Percentiles rank a stretch among this genome's conserved stretches.
Evolutionary conservation across 2,797 vertebrate genomes (phyloP).

Genomic region (Anolis apletophallus): DNA sequence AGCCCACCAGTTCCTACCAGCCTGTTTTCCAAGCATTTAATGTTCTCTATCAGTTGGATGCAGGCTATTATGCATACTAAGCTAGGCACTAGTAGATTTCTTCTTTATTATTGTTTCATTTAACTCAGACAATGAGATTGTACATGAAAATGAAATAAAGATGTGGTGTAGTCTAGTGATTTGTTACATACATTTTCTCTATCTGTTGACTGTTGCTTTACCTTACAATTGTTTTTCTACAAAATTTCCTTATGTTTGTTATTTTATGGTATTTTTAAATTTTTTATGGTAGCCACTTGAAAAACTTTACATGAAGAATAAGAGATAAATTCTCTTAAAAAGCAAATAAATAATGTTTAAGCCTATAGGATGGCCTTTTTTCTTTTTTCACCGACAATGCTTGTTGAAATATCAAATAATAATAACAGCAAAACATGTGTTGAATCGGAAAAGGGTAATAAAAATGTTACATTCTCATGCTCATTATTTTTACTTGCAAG

Average conservation of each 20-base stretch:
- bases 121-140: neutral
- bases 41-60: neutral
- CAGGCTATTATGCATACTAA: too few relatives aligned
- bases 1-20: neutral
- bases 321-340: neutral
- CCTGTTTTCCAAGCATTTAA: neutral
- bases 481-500: neutral
- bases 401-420: neutral
- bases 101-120: neutral
- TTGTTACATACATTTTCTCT: neutral
- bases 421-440: neutral
- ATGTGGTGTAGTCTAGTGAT: neutral
- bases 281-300: neutral
- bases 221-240: neutral
- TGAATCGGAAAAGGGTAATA: neutral
- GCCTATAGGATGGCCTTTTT: neutral
- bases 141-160: neutral
- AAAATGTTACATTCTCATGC: neutral
- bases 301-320: neutral
- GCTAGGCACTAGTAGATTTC: neutral
- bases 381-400: neutral
- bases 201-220: neutral
- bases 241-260: neutral
- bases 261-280: neutral
- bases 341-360: conserved; percentile 3